These are phyloP conservation scores for Trichonephila clavata DNA, from an alignment of 1,140 invertebrate genomes.

Conservation along the genomic window DNA sequence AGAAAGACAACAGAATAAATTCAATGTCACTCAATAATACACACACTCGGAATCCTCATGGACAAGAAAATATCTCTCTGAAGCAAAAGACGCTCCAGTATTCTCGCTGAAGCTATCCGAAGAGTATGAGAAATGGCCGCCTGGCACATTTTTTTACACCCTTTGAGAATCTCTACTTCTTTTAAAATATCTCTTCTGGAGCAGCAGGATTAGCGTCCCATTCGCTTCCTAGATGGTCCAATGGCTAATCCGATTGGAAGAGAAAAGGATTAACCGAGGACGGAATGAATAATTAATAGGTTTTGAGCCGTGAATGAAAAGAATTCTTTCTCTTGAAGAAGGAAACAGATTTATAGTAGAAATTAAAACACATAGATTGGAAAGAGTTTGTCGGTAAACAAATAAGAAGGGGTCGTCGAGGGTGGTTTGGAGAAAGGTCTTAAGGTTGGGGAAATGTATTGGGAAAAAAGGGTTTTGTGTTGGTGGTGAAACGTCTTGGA, in stretches of 20 bases:
- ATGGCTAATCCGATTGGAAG: conserved; percentile 49
- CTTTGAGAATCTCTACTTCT: background rate
- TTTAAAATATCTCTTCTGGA: background rate
- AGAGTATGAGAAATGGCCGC: background rate
- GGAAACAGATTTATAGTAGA: conserved; percentile 2
- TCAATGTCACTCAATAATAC: background rate
- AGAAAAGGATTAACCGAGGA: conserved; percentile 8
- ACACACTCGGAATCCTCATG: background rate
- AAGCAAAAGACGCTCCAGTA: background rate
- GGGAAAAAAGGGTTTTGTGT: background rate
- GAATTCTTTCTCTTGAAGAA: background rate
- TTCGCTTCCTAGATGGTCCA: background rate
- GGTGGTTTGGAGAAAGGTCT: background rate
- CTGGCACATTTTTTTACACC: conserved; percentile 15
- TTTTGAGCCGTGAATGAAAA: conserved; percentile 28
- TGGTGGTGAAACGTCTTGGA: background rate
- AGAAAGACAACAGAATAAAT: background rate
- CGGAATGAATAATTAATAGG: conserved; percentile 66
- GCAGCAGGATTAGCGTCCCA: conserved; percentile 25
- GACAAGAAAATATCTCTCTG: background rate
- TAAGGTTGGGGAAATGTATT: too few species aligned
- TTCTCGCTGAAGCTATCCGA: background rate
- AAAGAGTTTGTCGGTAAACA: conserved; percentile 2
- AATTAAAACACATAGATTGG: background rate
- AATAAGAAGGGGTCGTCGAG: background rate